Evolutionary conservation across 1,140 invertebrate genomes (phyloP), one percentile per base, ranked within the genome.

Genomic region (Drosophila leontia): DNA sequence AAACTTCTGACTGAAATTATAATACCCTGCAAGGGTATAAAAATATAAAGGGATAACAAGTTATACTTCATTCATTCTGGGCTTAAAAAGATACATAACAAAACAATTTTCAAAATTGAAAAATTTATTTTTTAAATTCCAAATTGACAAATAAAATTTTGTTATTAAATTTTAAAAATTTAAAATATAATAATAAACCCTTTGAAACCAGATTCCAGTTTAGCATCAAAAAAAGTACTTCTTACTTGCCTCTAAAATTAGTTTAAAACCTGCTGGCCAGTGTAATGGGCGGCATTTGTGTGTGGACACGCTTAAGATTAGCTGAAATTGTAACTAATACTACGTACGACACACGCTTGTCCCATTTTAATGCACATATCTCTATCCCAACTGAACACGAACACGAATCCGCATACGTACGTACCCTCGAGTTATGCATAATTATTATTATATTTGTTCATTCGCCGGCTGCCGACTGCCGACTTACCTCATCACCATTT

Each of bases 401-500:
- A 42, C 45, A 17, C 34, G 48, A 32, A 63, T 42, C 19, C 39
- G 41, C 23, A 56, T 17, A 53, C 51, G 53, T 55, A 55, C 53
- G 62, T 64, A 61, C 67, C 69, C 70, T 6, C 62, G 6, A 68
- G 65, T 68, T 67, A 50, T 48, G 67, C 68, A 72, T 72, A 72
- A 72, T 72, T 72, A 75, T 58, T 72, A 78, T 61, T 72, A 78
- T 86, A 80, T 81, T 78, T 86, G 81, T 86, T 76, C 78, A 82
- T 77, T 74, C 69, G 71, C 44, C 71, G 57, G 56, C 70, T 79
- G 75, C 74, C 75, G 78, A 71, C 84, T 83, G 75, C 74, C 75
- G 82, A 75, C 84, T 87, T 87, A 87, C 84, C 84, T 87, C 84
- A 87, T 87, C 84, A 87, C 84, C 84, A 88, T 87, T 88, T 87